Base-by-base conservation (phyloP, 2,113 vertebrate genomes). In the Heliornis fulica region DNA sequence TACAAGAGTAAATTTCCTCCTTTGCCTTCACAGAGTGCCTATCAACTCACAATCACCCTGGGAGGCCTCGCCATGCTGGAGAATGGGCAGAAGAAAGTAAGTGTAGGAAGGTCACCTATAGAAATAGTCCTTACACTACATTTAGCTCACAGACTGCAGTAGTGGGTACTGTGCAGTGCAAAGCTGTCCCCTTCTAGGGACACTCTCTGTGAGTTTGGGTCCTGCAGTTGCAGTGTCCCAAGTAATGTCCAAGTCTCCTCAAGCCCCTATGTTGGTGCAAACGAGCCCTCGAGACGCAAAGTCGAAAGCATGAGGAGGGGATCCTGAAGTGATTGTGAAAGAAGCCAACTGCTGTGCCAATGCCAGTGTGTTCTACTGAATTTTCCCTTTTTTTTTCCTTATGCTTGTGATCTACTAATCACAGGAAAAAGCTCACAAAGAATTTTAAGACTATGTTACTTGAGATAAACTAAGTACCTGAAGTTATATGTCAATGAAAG, bases 201-300 rank as follows among this genome's bases (percentile, higher is more conserved):
- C 1, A 2, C 7, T 14, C 40, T 45, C 32, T 23, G 14, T 29
- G 10, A 83, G 10, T 15, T 0, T 34, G n/a, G 10, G 60, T 54
- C 61, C 65, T 13, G 9, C 34, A 68, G 22, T 3, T 25, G 34
- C 65, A 64, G 17, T 2, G 9, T 43, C 48, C 72, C 21, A 85
- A 79, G 53, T 7, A 51, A 82, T 10, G 18, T 79, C 46, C 65
- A 53, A 23, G 36, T 17, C 29, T 64, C 53, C 69, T 87, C 28
- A 75, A 82, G 75, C 3, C 1, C n/a, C 59, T 71, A 12, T 6
- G 48, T 1, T 31, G 16, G 34, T 75, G 56, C 46, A 78, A 60
- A 26, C 28, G 68, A 12, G 3, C 9, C 40, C 32, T 60, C 51
- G 13, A 38, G 26, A 40, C 36, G 68, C 29, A 75, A 51, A 17